Evolutionary conservation across 2,888 invertebrate genomes (phyloP), one percentile per base, ranked within the genome.

Genomic region (Eurois occulta): DNA sequence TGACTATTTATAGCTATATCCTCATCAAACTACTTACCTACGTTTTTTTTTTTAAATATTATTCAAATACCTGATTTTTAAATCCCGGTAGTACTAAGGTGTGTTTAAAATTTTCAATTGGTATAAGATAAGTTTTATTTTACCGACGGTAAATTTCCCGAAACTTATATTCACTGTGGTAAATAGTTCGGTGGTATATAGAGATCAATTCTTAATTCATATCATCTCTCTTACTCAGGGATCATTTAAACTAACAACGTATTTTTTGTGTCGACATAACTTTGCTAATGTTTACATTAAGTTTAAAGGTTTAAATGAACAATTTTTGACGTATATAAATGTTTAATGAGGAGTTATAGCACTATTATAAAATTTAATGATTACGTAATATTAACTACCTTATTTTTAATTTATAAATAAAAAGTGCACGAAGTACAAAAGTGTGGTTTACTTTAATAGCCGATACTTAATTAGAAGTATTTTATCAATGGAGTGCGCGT

Each of bases 401-500:
- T 77, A 75, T 70, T 86, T 62, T 83, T 70, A 75, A 79, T 66
- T 48, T 80, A 43, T 72, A 83, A 72, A 77, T 80, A 77, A 84
- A 84, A 89, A 87, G 82, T 86, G 87, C 87, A 89, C 88, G 77
- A 85, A 88, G 85, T 88, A 86, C 78, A 88, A 87, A 84, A 81
- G 86, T 88, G 88, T 89, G 89, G 88, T 92, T 93, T 91, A 92
- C 91, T 90, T 91, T 88, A 89, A 89, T 90, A 89, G 90, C 83
- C 90, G 80, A 90, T 90, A 87, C 89, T 91, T 94, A 94, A 95
- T 95, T 94, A 94, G 90, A 89, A 88, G 90, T 90, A 91, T 91
- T 91, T 93, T 94, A 94, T 94, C 93, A 94, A 94, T 94, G 94
- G 90, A 91, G 91, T 89, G 89, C 90, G 92, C 92, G 93, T 92